phyloP scores from a whole-genome alignment of 2,888 invertebrate genomes.

The Molorchus minor region DNA sequence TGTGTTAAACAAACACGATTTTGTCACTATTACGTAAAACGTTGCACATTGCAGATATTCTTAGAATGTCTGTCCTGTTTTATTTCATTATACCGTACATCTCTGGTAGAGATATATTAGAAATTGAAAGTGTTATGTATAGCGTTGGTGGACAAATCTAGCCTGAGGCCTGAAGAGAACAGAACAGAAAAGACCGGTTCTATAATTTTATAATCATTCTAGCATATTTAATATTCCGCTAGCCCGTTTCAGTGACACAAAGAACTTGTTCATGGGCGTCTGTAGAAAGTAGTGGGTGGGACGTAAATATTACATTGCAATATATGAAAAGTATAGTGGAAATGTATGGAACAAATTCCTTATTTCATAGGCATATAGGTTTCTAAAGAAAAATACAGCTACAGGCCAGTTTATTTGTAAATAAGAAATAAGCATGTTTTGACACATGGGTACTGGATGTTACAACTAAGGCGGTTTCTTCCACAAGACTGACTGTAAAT shows the following conservation, averaged over 20 bases:
- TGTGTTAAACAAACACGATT: slow-evolving; percentile 36
- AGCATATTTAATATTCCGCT: slow-evolving; percentile 35
- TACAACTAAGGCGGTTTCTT: too few species aligned
- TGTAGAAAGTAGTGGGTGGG: not conserved
- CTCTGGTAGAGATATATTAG: slow-evolving; percentile 34
- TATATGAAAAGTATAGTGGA: too few species aligned
- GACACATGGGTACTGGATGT: too few species aligned
- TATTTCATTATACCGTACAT: slow-evolving; percentile 9
- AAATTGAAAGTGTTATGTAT: slow-evolving; percentile 46
- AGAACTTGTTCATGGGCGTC: slow-evolving; percentile 21
- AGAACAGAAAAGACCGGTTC: slow-evolving; percentile 43
- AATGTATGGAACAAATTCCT: too few species aligned
- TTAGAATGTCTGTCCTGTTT: slow-evolving; percentile 33
- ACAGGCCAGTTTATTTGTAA: too few species aligned
- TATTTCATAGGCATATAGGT: too few species aligned
- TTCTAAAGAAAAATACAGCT: too few species aligned
- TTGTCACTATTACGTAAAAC: slow-evolving; percentile 40
- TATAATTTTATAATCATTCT: slow-evolving; percentile 48
- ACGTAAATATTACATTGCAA: not conserved
- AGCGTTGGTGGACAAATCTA: slow-evolving; percentile 44
- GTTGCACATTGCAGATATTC: slow-evolving; percentile 38
- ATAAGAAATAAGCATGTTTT: too few species aligned
- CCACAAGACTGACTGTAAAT: too few species aligned
- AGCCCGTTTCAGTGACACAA: slow-evolving; percentile 20
- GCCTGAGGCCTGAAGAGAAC: slow-evolving; percentile 37